Conservation (phyloP, 2,113 vertebrate genomes). For the Syngnathoides biaculeatus region DNA sequence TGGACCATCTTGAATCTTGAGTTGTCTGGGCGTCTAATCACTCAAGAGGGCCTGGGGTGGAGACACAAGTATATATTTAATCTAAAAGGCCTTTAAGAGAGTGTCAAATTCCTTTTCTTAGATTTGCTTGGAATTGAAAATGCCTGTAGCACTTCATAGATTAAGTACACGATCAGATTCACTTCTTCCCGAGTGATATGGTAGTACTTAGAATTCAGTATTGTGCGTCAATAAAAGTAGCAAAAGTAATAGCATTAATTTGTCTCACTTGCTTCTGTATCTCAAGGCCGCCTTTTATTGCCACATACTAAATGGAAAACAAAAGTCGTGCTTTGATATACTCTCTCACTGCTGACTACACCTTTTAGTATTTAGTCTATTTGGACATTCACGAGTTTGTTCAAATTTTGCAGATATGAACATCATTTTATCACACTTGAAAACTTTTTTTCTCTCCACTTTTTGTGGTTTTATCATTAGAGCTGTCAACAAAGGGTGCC, state of each 20-base stretch:
- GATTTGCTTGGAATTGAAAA: conserved; percentile 57
- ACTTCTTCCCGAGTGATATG: conserved; percentile 13
- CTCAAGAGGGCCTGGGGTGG: conserved; percentile 78
- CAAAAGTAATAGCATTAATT: conserved; percentile 37
- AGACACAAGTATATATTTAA: conserved; percentile 64
- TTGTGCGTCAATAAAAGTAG: neutral
- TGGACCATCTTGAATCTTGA: conserved; percentile 88
- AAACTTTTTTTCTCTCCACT: neutral
- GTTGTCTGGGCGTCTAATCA: conserved; percentile 68
- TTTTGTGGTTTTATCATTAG: neutral
- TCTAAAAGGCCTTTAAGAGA: conserved; percentile 51
- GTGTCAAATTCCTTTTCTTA: conserved; percentile 53
- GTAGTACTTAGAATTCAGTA: neutral
- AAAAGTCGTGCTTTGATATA: conserved; percentile 60
- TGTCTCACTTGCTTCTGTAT: conserved; percentile 64
- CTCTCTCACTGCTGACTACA: conserved; percentile 47
- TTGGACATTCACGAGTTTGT: conserved; percentile 18
- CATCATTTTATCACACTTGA: neutral
- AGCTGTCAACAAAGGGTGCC: neutral
- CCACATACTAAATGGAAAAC: conserved; percentile 49
- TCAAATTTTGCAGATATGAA: no score
- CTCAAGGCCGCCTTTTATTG: conserved; percentile 65
- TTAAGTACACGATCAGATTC: conserved; percentile 43
- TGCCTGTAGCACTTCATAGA: conserved; percentile 51
- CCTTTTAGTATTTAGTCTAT: conserved; percentile 22